Evolutionary conservation across 2,888 invertebrate genomes (phyloP).

Genomic region (Nemotelus nigrinus): DNA sequence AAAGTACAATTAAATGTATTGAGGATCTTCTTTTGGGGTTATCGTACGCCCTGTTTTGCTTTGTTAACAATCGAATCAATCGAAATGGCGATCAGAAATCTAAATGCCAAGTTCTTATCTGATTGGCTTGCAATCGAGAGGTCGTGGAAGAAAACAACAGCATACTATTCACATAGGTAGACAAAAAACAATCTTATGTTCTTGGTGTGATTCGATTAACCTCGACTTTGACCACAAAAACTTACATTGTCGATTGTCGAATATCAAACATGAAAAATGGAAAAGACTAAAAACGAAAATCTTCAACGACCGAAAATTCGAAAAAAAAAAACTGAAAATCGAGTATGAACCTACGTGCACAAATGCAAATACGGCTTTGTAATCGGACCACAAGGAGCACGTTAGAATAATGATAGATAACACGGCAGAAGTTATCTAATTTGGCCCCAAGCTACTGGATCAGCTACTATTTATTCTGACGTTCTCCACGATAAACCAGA

Average conservation of each 20-base stretch:
- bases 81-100: no score
- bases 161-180: slow-evolving; percentile 15
- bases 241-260: slow-evolving; percentile 24
- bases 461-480: slow-evolving; percentile 15
- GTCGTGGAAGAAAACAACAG: no score
- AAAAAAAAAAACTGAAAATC: neutral
- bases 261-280: slow-evolving; percentile 15
- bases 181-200: slow-evolving; percentile 43
- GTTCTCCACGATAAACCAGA: neutral
- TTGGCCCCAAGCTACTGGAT: neutral
- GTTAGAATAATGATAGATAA: neutral
- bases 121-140: no score
- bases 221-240: slow-evolving; percentile 50
- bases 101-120: no score
- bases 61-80: no score
- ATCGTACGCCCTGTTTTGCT: no score
- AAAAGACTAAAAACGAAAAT: neutral
- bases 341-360: neutral
- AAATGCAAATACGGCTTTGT: slow-evolving; percentile 1
- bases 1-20: no score
- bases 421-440: slow-evolving; percentile 34
- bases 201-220: slow-evolving; percentile 45
- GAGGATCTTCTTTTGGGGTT: no score
- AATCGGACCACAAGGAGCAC: no score
- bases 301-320: slow-evolving; percentile 37